phyloP scores from a whole-genome alignment of 2,888 invertebrate species.

The Volucella inanis region DNA sequence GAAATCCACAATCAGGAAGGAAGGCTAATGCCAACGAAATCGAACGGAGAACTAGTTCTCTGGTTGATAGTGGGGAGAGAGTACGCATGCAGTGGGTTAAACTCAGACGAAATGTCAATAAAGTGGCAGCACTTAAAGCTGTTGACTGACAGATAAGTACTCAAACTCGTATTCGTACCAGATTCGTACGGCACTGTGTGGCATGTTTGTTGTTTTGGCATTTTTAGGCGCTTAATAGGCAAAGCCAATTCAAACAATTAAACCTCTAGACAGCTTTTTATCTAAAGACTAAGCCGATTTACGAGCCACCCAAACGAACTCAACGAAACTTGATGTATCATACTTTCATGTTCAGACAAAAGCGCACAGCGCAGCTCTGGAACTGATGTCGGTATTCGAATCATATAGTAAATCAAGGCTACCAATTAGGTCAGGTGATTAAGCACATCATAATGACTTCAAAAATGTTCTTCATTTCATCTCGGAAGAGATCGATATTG shows the following conservation, averaged over 20 bases:
- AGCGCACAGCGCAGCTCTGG: not conserved
- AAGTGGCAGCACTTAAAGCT: constrained; percentile 15
- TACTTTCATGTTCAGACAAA: constrained; percentile 43
- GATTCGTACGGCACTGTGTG: constrained; percentile 28
- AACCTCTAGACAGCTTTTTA: constrained; percentile 44
- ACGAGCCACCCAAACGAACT: constrained; percentile 23
- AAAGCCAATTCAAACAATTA: constrained; percentile 61
- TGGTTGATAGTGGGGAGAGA: constrained; percentile 19
- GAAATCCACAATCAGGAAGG: constrained; percentile 46
- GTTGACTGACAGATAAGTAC: too few relatives aligned
- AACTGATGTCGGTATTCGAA: not conserved
- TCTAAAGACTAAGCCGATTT: constrained; percentile 53
- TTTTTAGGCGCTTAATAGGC: constrained; percentile 33
- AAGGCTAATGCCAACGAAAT: constrained; percentile 5
- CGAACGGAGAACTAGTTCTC: constrained; percentile 21
- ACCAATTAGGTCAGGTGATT: constrained; percentile 36
- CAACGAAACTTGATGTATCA: not conserved
- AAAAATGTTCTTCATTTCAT: constrained; percentile 26
- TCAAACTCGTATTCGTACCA: not conserved
- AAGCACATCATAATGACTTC: constrained; percentile 17
- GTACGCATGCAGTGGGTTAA: not conserved
- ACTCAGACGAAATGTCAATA: not conserved
- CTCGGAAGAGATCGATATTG: not conserved
- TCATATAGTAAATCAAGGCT: constrained; percentile 62
- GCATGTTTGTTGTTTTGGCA: constrained; percentile 24